A percentile compares a stretch with the other conserved stretches of the same genome.
phyloP scores from a whole-genome alignment of 2,888 invertebrate species.

The Aphrophora alni region DNA sequence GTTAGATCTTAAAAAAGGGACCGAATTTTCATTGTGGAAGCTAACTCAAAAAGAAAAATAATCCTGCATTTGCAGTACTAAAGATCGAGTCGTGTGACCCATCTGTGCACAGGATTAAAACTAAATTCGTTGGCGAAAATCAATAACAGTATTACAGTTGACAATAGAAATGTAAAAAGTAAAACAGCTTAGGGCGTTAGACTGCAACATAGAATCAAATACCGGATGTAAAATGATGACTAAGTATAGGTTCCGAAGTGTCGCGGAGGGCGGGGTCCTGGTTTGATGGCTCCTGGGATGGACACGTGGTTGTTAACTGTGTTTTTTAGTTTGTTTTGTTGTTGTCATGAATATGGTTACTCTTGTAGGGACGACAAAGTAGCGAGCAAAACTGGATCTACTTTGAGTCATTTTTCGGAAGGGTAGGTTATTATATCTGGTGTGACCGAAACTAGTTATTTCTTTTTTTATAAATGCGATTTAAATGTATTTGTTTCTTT shows the following conservation, averaged over 20 bases:
- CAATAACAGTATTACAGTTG: background rate
- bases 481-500: too few species aligned
- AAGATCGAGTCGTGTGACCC: background rate
- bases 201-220: background rate
- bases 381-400: too few species aligned
- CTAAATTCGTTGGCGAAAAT: background rate
- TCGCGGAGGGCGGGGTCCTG: background rate
- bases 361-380: background rate
- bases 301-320: background rate
- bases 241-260: background rate
- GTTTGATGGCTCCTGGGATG: background rate
- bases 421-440: too few species aligned
- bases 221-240: background rate
- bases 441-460: too few species aligned
- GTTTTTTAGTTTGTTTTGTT: background rate
- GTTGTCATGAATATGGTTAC: constrained; percentile 9
- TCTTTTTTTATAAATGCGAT: too few species aligned
- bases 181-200: background rate
- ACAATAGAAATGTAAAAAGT: constrained; percentile 1
- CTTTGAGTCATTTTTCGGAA: too few species aligned
- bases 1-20: too few species aligned
- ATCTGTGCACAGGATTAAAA: background rate
- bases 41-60: too few species aligned
- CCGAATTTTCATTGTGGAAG: too few species aligned
- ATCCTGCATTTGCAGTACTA: too few species aligned